Percentiles rank a stretch among this genome's conserved stretches.
Evolutionary conservation across 2,113 vertebrate genomes (phyloP).

Genomic region (Tringa solitaria): DNA sequence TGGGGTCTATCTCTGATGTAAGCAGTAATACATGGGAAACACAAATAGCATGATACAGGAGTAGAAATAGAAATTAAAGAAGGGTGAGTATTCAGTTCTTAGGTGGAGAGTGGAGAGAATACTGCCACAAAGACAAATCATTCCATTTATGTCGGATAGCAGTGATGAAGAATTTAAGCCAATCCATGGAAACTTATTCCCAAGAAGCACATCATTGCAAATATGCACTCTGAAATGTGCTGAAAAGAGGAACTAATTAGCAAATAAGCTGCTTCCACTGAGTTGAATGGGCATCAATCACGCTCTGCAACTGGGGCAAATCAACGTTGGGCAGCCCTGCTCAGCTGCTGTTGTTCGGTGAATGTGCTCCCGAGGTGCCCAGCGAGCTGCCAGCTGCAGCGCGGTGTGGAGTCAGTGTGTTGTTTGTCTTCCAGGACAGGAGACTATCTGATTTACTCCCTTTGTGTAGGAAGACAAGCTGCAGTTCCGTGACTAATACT

Average conservation of each 20-base stretch:
- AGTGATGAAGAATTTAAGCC: not conserved
- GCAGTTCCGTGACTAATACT: not conserved
- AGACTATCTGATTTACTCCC: not conserved
- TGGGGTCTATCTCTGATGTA: not conserved
- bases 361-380: not conserved
- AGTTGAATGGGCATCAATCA: not conserved
- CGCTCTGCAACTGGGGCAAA: not conserved
- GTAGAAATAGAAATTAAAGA: not conserved
- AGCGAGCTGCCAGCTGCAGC: not conserved
- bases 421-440: not conserved
- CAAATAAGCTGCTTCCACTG: not conserved
- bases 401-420: rapidly evolving
- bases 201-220: not conserved
- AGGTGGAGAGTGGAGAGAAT: not conserved
- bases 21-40: not conserved
- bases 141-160: not conserved
- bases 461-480: not conserved
- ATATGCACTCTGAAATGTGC: not conserved
- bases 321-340: rapidly evolving
- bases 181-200: not conserved
- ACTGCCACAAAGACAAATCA: not conserved
- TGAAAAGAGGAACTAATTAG: not conserved
- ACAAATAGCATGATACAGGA: not conserved
- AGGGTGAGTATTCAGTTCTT: not conserved
- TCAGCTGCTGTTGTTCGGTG: not conserved